These are phyloP conservation scores for Drosophila leonis DNA, from an alignment of 2,888 invertebrate genomes.

Conservation along the genomic window DNA sequence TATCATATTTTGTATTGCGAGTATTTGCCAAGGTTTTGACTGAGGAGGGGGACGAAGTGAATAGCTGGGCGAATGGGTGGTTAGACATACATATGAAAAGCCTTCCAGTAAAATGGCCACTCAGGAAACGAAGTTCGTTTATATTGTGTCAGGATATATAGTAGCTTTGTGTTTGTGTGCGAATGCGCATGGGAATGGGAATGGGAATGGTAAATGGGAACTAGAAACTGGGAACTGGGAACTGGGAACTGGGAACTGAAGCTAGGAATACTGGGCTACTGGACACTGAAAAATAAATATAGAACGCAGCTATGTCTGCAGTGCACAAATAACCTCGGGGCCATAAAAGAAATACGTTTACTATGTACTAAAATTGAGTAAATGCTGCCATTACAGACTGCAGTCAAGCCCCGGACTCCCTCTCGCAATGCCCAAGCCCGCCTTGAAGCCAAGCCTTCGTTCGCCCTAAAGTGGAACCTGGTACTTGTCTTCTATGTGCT, in stretches of 20 bases:
- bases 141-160: conserved; percentile 78
- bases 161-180: conserved; percentile 63
- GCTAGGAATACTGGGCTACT: conserved; percentile 6
- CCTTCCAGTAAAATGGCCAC: conserved; percentile 79
- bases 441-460: conserved; percentile 6
- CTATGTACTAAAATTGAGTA: conserved; percentile 79
- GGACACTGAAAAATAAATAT: conserved; percentile 42
- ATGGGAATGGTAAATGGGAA: conserved; percentile 8
- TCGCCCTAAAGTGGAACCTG: conserved; percentile 15
- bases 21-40: conserved; percentile 68
- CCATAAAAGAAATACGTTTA: conserved; percentile 80
- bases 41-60: background rate
- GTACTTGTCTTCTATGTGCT: conserved; percentile 57
- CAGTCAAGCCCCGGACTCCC: conserved; percentile 50
- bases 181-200: conserved; percentile 45
- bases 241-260: background rate
- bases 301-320: conserved; percentile 56
- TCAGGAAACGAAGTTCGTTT: conserved; percentile 81
- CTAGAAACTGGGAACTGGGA: background rate
- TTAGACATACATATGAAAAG: conserved; percentile 59
- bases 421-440: background rate
- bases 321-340: conserved; percentile 72
- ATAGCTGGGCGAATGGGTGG: background rate
- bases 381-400: conserved; percentile 76
- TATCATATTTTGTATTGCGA: conserved; percentile 76